Percentiles rank a stretch among this genome's conserved stretches.
Conservation (phyloP, 2,888 invertebrate genomes). For the Griposia aprilina region DNA sequence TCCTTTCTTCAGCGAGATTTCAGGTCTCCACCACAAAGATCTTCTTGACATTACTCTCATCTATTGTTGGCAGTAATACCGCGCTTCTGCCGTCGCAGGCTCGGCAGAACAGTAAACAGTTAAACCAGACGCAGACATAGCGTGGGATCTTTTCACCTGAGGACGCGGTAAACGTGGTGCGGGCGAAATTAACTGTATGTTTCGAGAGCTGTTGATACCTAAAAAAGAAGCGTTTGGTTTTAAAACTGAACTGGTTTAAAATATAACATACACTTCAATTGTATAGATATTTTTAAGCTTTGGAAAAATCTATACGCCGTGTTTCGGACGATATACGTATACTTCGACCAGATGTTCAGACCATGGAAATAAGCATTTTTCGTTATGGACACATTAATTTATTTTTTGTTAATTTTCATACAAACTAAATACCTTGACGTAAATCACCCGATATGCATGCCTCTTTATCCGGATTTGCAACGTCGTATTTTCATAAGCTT, state of each 20-base stretch:
- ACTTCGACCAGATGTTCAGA: too few species aligned
- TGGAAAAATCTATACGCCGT: too few species aligned
- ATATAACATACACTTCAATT: too few species aligned
- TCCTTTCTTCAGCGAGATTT: constrained; percentile 43
- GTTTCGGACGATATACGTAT: too few species aligned
- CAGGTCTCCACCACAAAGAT: constrained; percentile 41
- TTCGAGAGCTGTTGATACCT: constrained; percentile 70
- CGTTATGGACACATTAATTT: too few species aligned
- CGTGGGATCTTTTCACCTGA: constrained; percentile 90
- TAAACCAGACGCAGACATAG: constrained; percentile 83
- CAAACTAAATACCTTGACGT: too few species aligned
- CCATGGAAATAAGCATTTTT: too few species aligned
- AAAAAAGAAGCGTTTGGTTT: neutral
- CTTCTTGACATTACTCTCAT: constrained; percentile 50
- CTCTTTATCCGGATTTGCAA: too few species aligned
- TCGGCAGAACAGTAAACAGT: constrained; percentile 76
- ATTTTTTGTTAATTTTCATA: too few species aligned
- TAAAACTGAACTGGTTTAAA: neutral
- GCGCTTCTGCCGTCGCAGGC: constrained; percentile 46
- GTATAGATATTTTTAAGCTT: too few species aligned
- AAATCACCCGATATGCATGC: too few species aligned
- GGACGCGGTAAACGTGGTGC: constrained; percentile 76
- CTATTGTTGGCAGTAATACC: constrained; percentile 58
- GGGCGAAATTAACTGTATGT: constrained; percentile 69
- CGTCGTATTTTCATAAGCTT: too few species aligned